Evolutionary conservation across 2,113 vertebrate species (phyloP), one percentile per base, ranked within the genome.

Genomic region (Phaethornis superciliosus): DNA sequence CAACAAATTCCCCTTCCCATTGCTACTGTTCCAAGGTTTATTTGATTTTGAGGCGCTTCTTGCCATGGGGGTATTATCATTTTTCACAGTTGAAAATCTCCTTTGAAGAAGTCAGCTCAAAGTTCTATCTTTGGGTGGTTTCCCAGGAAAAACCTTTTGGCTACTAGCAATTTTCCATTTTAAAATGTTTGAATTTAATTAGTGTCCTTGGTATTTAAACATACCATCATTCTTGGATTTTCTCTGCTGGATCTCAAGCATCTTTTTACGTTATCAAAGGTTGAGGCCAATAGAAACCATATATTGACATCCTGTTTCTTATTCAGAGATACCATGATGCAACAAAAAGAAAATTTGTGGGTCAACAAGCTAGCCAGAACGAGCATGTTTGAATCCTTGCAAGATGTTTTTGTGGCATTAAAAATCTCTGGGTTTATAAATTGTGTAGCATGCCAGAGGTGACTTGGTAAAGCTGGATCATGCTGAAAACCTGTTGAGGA

Each of bases 81-180:
- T 93, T 95, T 94, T 95, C 76, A 91, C 62, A 85, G 95, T 86
- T 93, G 93, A 95, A 72, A 91, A 88, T 93, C 88, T 94, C 76
- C 94, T 96, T 96, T 96, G 93, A 96, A 95, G 85, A 91, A 95
- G 68, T 75, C 65, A 88, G 88, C 94, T 91, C 88, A 85, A 93
- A 95, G 91, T 94, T 96, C 89, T 94, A 51, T 83, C 87, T 96
- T 84, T 92, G 88, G 88, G 93, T 95, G 91, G 60, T 94, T 97
- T 95, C 95, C 93, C 91, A 86, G 88, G 82, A 93, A 93, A 91
- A 95, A 91, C 22, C 82, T 97, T 83, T 95, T 94, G 93, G 88
- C 92, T 95, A 94, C 79, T 49, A 94, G 35, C 75, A 83, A 40
- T 85, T 89, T 93, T 93, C 76, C 85, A 93, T 88, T 88, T 78